Base-by-base conservation (phyloP, 1,140 invertebrate genomes). In the Lamellibrachia luymesi region DNA sequence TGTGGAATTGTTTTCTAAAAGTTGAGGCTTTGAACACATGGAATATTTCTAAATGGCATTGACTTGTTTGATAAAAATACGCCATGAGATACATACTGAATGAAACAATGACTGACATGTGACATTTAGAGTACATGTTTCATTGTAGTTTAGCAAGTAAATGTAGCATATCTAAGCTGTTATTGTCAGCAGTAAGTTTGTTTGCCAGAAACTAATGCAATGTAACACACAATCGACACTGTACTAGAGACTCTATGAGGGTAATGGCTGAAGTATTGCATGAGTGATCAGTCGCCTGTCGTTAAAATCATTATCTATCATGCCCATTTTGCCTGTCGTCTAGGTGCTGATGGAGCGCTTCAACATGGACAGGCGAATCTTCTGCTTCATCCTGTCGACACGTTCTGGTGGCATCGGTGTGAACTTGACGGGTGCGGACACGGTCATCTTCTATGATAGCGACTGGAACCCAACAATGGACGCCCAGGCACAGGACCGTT, bases 401-500 rank as follows among this genome's bases (percentile, higher is more conserved):
- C 97, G 99, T 92, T 99, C 98, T 91, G 99, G 99, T 95, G 99
- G 99, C 94, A 98, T 99, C 92, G 99, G 99, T 93, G 98, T 99
- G 25, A 99, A 99, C 97, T 97, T 99, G 92, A 99, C 99, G 13
- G 99, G 99, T 92, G 99, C 99, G 52, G 99, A 99, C 97, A 99
- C 99, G 94, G 99, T 99, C 90, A 98, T 99, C 95, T 99, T 99
- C 97, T 99, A 99, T 96, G 99, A 99, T 97, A 99, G 98, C 94
- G 99, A 99, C 97, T 99, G 99, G 99, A 99, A 99, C 97, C 99
- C 99, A 90, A 99, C 99, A 0, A 99, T 99, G 99, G 99, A 99
- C 97, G 99, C 99, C 91, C 99, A 97, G 94, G 99, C 99, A 93
- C 99, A 99, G 96, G 99, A 99, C 97, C 97, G 99, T 94, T 99